Evolutionary conservation across 1,140 invertebrate genomes (phyloP), one percentile per base, ranked within the genome.

Genomic region (Drosophila leontia): DNA sequence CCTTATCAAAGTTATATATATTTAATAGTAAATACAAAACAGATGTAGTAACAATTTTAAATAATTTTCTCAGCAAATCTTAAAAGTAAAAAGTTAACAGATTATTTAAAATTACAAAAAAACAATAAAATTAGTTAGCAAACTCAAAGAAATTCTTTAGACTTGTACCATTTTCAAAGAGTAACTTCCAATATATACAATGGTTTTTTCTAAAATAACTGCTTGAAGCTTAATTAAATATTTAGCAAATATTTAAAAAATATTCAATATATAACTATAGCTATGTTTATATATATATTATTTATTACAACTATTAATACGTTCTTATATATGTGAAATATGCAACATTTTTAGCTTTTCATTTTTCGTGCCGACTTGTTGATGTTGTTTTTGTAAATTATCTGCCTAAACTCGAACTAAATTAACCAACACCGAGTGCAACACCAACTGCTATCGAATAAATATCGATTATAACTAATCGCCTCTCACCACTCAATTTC

Each of bases 301-400:
- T 68, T 61, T 71, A 42, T 35, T 47, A 78, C 32, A 56, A 79
- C 47, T 59, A 79, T 47, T 60, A 65, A 71, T 55, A 35, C 26
- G 37, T 75, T 59, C 60, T 17, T 45, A 37, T 69, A 41, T 69
- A 48, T 62, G 67, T 44, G 70, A 78, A 61, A 56, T 80, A 50
- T 81, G 48, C 55, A 47, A 65, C 45, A 53, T 48, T 32, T 37
- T 60, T 82, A 55, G 63, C 63, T 67, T 61, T 55, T 70, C 15
- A 58, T 71, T 61, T 65, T 48, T 67, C 64, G 51, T 71, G 64
- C 62, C 51, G 60, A 85, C 82, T 76, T 90, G 78, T 90, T 79
- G 81, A 84, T 88, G 85, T 90, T 90, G 85, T 90, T 90, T 90
- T 90, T 90, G 85, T 90, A 90, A 90, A 90, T 90, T 90, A 90